phyloP scores from a whole-genome alignment of 2,113 vertebrate species.

The Oreochromis spilurus region DNA sequence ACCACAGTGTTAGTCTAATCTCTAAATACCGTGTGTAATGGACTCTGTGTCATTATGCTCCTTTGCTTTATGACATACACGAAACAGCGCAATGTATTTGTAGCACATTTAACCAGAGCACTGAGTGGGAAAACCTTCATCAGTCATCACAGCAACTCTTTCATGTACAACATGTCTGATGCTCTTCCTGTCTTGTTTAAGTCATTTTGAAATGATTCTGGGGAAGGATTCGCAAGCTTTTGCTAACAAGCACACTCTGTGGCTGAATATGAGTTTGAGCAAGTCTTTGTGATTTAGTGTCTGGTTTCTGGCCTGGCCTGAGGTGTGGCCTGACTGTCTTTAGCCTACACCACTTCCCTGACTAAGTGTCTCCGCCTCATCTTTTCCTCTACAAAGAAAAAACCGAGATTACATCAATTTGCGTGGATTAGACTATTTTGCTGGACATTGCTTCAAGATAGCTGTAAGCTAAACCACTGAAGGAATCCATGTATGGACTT shows the following conservation, averaged over 20 bases:
- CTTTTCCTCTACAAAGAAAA: conserved; percentile 36
- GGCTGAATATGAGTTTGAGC: background rate
- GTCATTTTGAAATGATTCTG: background rate
- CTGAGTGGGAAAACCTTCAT: conserved; percentile 11
- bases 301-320: background rate
- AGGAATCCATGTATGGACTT: conserved; percentile 36
- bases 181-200: conserved; percentile 45
- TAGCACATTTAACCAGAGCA: conserved; percentile 25
- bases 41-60: conserved; percentile 49
- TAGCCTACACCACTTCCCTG: conserved; percentile 1
- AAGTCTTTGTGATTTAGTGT: background rate
- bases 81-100: conserved; percentile 16
- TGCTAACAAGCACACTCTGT: background rate
- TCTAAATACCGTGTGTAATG: conserved; percentile 64
- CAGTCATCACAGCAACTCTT: background rate
- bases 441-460: conserved; percentile 65
- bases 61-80: conserved; percentile 59
- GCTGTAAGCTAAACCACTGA: conserved; percentile 52
- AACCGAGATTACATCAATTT: conserved; percentile 70
- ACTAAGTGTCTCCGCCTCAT: background rate
- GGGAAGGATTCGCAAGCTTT: background rate
- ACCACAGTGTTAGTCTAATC: conserved; percentile 69
- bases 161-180: conserved; percentile 38
- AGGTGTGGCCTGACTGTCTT: background rate
- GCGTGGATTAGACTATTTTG: conserved; percentile 76